Conservation (phyloP, 2,113 vertebrate genomes). For the Brevimyrus niger region DNA sequence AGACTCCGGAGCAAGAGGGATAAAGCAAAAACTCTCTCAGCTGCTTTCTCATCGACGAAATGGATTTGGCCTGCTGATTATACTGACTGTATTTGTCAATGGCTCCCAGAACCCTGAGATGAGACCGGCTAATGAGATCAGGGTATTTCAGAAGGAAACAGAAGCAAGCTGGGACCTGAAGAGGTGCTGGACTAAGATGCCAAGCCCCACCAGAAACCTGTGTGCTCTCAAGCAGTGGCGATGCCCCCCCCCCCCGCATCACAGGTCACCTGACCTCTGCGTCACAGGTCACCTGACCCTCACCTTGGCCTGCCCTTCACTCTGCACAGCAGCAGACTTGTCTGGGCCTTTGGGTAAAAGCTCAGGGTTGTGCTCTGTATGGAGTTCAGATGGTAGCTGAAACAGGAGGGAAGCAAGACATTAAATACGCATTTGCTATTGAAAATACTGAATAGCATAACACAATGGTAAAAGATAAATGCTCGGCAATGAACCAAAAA, state of each 20-base stretch:
- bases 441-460: not conserved
- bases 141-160: constrained; percentile 9
- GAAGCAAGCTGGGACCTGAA: not conserved
- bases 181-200: not conserved
- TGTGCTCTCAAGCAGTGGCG: not conserved
- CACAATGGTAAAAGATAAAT: not conserved
- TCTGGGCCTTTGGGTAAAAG: not conserved
- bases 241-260: not conserved
- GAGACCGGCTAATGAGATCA: not conserved
- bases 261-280: too few relatives aligned
- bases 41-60: not conserved
- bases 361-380: constrained; percentile 25
- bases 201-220: not conserved
- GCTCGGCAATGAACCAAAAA: not conserved
- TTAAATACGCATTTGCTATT: not conserved
- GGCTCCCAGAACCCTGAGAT: not conserved
- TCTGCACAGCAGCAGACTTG: not conserved
- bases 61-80: constrained; percentile 22
- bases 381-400: constrained; percentile 24
- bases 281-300: not conserved
- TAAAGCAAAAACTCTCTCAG: constrained; percentile 13
- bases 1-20: not conserved
- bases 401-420: not conserved
- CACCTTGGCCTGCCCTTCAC: constrained; percentile 31
- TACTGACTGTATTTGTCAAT: constrained; percentile 19